Base-by-base conservation (phyloP, 2,113 vertebrate genomes). In the Etia nguti region DNA sequence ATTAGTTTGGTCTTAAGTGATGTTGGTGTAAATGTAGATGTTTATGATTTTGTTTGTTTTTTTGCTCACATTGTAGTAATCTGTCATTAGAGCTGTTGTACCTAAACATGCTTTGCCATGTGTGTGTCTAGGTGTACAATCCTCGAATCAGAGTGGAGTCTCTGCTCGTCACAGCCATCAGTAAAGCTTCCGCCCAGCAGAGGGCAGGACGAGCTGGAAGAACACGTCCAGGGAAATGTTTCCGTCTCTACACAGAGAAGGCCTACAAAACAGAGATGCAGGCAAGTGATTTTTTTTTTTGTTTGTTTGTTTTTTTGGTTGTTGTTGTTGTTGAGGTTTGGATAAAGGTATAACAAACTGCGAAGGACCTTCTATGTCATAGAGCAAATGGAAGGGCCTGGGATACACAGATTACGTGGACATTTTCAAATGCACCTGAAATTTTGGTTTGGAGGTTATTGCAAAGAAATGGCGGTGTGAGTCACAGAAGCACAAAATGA, bases 241-340 rank as follows among this genome's bases (percentile, higher is more conserved):
- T 99, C 92, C 97, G 99, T 56, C 98, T 99, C 12, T 99, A 99
- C 87, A 99, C 99, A 15, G 99, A 99, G 95, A 99, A 99, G 92
- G 99, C 99, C 43, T 99, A 99, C 93, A 99, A 99, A 96, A 99
- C 98, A 15, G 99, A 99, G 96, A 99, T 99, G 99, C 99, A 99
- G 98, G 99, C 97, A 85, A 93, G 87, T 87, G 62, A n/a, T 24
- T 12, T 50, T 70, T 10, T 48, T 26, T 26, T n/a, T n/a, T n/a
- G n/a, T n/a, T n/a, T n/a, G n/a, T n/a, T n/a, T n/a, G n/a, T n/a
- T n/a, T n/a, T n/a, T n/a, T n/a, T n/a, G n/a, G 6, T 56, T 41
- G 10, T 43, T 59, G 15, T 34, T 70, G 36, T 10, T 29, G 22
- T 48, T 29, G 70, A 75, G 24, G 24, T 75, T 75, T 75, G 15